Conservation (phyloP, 2,113 vertebrate genomes). For the Butorides virescens region DNA sequence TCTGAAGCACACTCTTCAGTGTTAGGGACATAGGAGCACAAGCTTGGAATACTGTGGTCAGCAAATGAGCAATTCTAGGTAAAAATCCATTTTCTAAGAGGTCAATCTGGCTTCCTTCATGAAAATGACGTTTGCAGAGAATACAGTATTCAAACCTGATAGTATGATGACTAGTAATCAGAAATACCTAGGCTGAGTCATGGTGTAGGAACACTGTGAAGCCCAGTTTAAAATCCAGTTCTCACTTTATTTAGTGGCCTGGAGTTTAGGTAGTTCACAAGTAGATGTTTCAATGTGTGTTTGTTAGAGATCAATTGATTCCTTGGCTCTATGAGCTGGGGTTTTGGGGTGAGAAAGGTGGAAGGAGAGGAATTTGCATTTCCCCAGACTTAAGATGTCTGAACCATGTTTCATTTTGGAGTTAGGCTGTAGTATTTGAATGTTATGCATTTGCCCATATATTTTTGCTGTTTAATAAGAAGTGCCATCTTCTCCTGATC, state of each 20-base stretch:
- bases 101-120: neutral
- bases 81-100: neutral
- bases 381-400: neutral
- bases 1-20: neutral
- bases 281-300: neutral
- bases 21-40: neutral
- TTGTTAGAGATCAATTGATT: neutral
- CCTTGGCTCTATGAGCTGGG: neutral
- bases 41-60: neutral
- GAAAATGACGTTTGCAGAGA: neutral
- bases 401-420: neutral
- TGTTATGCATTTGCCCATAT: neutral
- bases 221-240: neutral
- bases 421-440: neutral
- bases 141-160: neutral
- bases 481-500: neutral
- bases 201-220: neutral
- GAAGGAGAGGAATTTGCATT: neutral
- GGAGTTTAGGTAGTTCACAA: neutral
- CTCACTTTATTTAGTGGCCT: neutral
- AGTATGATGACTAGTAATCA: neutral
- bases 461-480: neutral
- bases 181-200: neutral
- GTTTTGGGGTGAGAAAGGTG: neutral
- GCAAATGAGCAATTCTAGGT: neutral